These are phyloP conservation scores for Plotosus lineatus DNA, from an alignment of 2,113 vertebrate species.

Conservation along the genomic window DNA sequence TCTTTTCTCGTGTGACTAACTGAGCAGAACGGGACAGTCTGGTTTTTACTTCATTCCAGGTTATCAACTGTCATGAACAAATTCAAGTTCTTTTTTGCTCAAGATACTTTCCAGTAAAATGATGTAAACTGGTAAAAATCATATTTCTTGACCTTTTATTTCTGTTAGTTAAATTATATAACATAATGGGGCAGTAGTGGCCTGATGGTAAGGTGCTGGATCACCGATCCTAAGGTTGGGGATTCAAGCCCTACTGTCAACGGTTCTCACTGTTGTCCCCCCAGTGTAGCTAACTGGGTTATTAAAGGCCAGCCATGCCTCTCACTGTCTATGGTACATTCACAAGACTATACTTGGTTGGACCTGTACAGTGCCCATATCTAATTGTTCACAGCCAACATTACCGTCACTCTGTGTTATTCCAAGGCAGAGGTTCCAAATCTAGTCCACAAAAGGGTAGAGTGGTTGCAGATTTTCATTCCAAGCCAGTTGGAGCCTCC, in stretches of 20 bases:
- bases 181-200: no score
- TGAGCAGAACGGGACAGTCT: not conserved
- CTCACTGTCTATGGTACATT: not conserved
- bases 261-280: no score
- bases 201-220: no score
- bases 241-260: no score
- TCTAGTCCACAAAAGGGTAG: no score
- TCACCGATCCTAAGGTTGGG: no score
- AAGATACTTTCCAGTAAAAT: not conserved
- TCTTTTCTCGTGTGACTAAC: not conserved
- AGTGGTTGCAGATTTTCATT: no score
- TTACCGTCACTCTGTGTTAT: not conserved
- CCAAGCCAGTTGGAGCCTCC: no score
- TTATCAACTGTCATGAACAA: not conserved
- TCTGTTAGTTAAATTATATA: no score
- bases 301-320: no score
- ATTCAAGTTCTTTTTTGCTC: not conserved
- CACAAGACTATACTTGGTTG: not conserved
- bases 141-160: not conserved
- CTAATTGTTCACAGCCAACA: not conserved
- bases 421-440: no score
- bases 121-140: not conserved
- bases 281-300: no score
- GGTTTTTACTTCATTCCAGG: not conserved
- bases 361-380: not conserved